Base-by-base conservation (phyloP, 2,113 vertebrate species). In the Chelonoidis abingdonii region DNA sequence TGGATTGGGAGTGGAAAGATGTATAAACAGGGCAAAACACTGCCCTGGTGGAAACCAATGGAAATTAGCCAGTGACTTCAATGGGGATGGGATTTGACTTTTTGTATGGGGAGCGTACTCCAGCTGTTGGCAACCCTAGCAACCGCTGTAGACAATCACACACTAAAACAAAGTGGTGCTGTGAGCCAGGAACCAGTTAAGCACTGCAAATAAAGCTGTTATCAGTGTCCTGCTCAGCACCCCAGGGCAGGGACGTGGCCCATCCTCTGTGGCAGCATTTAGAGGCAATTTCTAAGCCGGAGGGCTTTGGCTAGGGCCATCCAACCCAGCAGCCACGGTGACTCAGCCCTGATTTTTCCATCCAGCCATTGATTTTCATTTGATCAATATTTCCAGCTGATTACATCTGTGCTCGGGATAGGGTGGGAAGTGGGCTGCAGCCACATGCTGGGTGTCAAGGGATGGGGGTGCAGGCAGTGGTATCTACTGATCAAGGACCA, bases 161-260 rank as follows among this genome's bases (percentile, higher is more conserved):
- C 5, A 5, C 83, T 17, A 76, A 89, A 89, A 72, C 91, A 93
- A 53, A 91, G 38, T 54, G 0, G 89, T n/a, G 94, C 91, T 69
- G 11, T 3, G 91, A 94, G 93, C 88, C 90, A 89, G 47, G 62
- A 83, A 84, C 88, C 93, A 83, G 93, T 52, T 35, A 90, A 91
- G 93, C n/a, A 83, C 96, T 93, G 90, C 95, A 96, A 96, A 95
- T 97, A 97, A 95, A 89, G 79, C 82, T 86, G 72, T 93, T 93
- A 90, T 88, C 96, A 41, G 0, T 35, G 88, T 72, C 82, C 80
- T 27, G 1, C 59, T 88, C 16, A 2, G 80, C 56, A 47, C 53
- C 86, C 47, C 2, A 7, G 10, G 69, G 94, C 84, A 12, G 54
- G 85, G 83, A 91, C 31, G 12, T 76, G 13, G 80, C 13, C 1